These are phyloP conservation scores for Anhinga anhinga DNA, from an alignment of 2,113 vertebrate genomes.

Conservation along the genomic window DNA sequence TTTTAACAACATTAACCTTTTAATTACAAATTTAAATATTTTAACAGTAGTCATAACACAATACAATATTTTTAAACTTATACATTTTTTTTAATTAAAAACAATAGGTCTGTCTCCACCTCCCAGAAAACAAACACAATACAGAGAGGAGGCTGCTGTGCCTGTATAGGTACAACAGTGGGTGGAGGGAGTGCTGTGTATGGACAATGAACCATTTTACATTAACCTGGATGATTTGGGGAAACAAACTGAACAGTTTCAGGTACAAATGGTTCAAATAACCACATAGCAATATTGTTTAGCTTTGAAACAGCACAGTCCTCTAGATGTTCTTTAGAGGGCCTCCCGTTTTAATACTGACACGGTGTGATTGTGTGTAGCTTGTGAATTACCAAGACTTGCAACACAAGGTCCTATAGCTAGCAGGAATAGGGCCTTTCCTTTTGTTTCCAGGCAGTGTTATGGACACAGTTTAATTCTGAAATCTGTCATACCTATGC, in stretches of 20 bases:
- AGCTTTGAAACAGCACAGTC: conserved; percentile 53
- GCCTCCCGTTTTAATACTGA: conserved; percentile 59
- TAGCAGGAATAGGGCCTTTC: background rate
- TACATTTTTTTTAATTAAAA: conserved; percentile 59
- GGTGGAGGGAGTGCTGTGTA: conserved; percentile 46
- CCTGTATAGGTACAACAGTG: conserved; percentile 42
- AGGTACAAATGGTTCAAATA: conserved; percentile 60
- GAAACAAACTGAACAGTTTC: conserved; percentile 53
- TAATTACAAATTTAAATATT: conserved; percentile 72
- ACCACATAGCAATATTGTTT: conserved; percentile 25
- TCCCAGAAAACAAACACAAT: conserved; percentile 56
- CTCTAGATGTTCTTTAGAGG: conserved; percentile 25
- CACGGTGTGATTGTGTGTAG: conserved; percentile 1
- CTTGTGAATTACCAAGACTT: background rate
- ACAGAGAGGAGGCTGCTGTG: conserved; percentile 61
- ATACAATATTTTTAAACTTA: conserved; percentile 62
- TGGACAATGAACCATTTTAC: conserved; percentile 60
- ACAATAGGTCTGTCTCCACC: conserved; percentile 62
- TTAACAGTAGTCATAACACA: conserved; percentile 70
- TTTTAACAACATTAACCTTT: conserved; percentile 71
- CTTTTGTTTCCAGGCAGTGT: background rate
- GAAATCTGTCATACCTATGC: background rate
- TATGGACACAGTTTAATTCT: background rate
- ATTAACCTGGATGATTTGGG: conserved; percentile 29
- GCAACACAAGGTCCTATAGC: background rate